phyloP scores from a whole-genome alignment of 2,797 vertebrate species.

The Pachyuromys duprasi region DNA sequence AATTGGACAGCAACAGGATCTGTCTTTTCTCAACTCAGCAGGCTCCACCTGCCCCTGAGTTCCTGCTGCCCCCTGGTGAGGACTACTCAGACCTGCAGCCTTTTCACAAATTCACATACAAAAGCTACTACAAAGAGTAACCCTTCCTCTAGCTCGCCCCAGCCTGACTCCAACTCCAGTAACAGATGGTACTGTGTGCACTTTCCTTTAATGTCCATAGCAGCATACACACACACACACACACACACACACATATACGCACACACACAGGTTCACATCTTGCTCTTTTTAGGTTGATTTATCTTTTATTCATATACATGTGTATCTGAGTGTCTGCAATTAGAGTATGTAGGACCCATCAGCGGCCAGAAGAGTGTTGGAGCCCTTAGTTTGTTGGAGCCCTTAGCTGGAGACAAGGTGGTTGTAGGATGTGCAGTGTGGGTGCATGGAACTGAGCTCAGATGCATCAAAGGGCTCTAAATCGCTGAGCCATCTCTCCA shows the following conservation, averaged over 20 bases:
- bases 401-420: neutral
- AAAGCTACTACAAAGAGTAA: slow-evolving; percentile 4
- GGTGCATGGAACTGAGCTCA: neutral
- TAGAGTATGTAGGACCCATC: neutral
- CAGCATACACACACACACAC: too few relatives aligned
- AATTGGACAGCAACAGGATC: neutral
- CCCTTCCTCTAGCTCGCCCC: neutral
- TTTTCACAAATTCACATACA: slow-evolving; percentile 21
- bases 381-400: neutral
- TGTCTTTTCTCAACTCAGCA: neutral
- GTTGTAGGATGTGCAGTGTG: neutral
- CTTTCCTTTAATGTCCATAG: neutral
- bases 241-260: too few relatives aligned
- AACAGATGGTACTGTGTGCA: neutral
- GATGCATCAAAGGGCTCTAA: neutral
- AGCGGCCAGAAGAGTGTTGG: neutral
- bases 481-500: neutral
- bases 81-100: neutral
- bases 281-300: neutral
- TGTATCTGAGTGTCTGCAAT: neutral
- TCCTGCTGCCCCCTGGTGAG: neutral
- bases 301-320: neutral
- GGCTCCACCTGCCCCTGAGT: neutral
- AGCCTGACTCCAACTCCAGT: neutral
- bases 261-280: neutral